Evolutionary conservation across 2,888 invertebrate genomes (phyloP), one percentile per base, ranked within the genome.

Genomic region (Rhodophaea formosa): DNA sequence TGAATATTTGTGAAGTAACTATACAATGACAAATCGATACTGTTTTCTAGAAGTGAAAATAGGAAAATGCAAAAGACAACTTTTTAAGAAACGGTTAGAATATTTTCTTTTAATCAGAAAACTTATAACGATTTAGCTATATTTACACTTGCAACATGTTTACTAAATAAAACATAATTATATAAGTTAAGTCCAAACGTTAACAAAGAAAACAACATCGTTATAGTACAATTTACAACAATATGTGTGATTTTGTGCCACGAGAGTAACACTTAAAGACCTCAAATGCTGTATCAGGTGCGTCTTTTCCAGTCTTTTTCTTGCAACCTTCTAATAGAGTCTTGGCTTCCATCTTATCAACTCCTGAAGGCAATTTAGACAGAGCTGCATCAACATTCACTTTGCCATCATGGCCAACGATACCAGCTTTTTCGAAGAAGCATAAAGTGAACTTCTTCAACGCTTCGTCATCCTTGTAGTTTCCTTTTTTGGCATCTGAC

Each of bases 401-500:
- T 54, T 89, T 84, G 0, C 84, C 89, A 47, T 86, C 82, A 0
- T 64, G 46, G 14, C 71, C 70, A 0, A 88, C 51, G 1, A 91
- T 78, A 1, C 82, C 84, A 1, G 87, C 73, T 61, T 88, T 91
- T 59, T 88, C 74, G 72, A 91, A 86, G 76, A 92, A 85, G 67
- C 92, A 93, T 0, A 87, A 71, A 0, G 82, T 74, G 62, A 91
- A 91, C 47, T 88, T 86, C 64, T 91, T 91, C 0, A 92, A 63
- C 0, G 66, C 74, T 8, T 88, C 84, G 49, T 91, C 89, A 0
- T 92, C 86, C 59, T 64, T 62, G 8, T 88, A 72, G 1, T 83
- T 67, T 0, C 92, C 92, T 58, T 85, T 85, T 57, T 87, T 86
- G 0, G 85, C 86, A 53, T 84, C 81, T 0, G 75, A 74, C 0